Evolutionary conservation across 2,113 vertebrate species (phyloP).

Genomic region (Rhabdornis inornatus): DNA sequence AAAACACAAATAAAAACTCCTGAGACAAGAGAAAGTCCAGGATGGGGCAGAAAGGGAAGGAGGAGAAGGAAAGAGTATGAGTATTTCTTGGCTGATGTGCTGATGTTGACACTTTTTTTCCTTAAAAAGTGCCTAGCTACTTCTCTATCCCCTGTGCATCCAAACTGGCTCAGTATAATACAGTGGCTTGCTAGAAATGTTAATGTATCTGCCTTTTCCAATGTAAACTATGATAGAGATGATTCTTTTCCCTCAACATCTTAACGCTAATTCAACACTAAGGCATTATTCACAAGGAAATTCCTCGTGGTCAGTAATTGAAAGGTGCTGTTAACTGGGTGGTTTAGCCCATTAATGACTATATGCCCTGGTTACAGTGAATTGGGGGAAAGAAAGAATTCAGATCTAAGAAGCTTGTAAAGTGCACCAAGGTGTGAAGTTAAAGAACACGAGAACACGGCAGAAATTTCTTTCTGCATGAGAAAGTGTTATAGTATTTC

Average conservation of each 20-base stretch:
- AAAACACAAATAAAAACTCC: not conserved
- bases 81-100: constrained; percentile 22
- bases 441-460: not conserved
- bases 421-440: not conserved
- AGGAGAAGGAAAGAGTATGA: not conserved
- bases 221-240: constrained; percentile 21
- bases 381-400: not conserved
- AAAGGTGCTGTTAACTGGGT: not conserved
- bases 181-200: constrained; percentile 11
- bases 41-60: not conserved
- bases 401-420: not conserved
- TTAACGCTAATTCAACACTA: not conserved
- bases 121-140: constrained; percentile 4
- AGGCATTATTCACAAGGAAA: not conserved
- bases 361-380: not conserved
- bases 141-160: constrained; percentile 22
- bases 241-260: not conserved
- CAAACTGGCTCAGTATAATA: not conserved
- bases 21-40: not conserved
- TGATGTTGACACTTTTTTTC: constrained; percentile 16
- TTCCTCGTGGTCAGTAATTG: not conserved
- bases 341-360: not conserved
- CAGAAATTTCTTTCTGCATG: not conserved
- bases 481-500: not conserved
- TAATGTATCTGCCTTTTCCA: constrained; percentile 6